These are phyloP conservation scores for Clarias macrocephalus DNA, from an alignment of 2,113 vertebrate genomes.

Conservation along the genomic window DNA sequence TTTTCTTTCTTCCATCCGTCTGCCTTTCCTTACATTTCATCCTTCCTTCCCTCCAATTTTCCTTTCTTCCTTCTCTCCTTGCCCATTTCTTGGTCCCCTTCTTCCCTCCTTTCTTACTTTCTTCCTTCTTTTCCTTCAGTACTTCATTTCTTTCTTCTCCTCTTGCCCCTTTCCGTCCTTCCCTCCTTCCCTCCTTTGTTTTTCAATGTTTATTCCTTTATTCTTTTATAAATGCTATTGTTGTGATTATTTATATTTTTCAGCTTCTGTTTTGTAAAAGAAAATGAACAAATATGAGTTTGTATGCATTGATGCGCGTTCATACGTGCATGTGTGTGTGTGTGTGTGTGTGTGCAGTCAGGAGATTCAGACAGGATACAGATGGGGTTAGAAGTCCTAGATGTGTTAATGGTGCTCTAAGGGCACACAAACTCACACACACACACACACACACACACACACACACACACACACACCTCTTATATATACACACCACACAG, in stretches of 20 bases:
- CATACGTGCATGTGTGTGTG: constrained; percentile 59
- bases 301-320: not conserved
- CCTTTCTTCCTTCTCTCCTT: too few species aligned
- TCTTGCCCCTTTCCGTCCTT: not conserved
- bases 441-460: not conserved
- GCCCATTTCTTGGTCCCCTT: too few species aligned
- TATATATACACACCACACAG: not conserved
- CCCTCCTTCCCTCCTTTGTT: not conserved
- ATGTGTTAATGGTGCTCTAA: constrained; percentile 41
- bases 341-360: constrained; percentile 21
- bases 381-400: constrained; percentile 44
- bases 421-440: constrained; percentile 1
- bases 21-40: too few species aligned
- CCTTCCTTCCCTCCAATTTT: too few species aligned
- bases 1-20: too few species aligned
- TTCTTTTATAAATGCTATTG: not conserved
- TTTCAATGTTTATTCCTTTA: not conserved
- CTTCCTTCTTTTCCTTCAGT: too few species aligned
- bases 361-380: constrained; percentile 52
- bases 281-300: too few species aligned
- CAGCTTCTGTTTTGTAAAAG: too few species aligned
- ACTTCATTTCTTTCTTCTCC: not conserved
- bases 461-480: not conserved
- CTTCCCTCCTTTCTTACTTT: not conserved
- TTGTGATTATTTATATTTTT: too few species aligned